A percentile compares a stretch with the other conserved stretches of the same genome.
Evolutionary conservation across 2,113 vertebrate genomes (phyloP).

Genomic region (Symphodus melops): DNA sequence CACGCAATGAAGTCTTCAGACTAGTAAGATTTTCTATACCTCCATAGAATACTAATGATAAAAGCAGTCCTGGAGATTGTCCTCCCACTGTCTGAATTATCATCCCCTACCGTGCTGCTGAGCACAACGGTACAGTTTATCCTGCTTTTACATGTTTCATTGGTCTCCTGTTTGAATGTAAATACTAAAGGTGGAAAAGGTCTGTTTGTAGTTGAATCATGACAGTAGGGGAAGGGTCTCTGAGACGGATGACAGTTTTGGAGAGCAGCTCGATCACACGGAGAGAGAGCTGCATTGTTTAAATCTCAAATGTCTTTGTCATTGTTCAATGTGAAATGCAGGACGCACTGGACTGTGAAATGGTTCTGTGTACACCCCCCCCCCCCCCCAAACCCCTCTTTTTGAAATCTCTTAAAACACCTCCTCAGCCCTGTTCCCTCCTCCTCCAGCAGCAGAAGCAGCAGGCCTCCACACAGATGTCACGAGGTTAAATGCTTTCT

Average conservation of each 20-base stretch:
- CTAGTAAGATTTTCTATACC: neutral
- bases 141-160: neutral
- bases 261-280: slow-evolving; percentile 14
- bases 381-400: neutral
- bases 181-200: neutral
- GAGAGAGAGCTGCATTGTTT: slow-evolving; percentile 28
- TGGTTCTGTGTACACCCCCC: slow-evolving; percentile 23
- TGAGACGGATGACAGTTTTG: neutral
- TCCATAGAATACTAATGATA: neutral
- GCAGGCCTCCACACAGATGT: neutral
- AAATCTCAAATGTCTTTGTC: slow-evolving; percentile 27
- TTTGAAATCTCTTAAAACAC: slow-evolving; percentile 7
- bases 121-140: neutral
- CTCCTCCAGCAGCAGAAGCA: neutral
- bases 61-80: neutral
- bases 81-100: neutral
- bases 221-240: too few species aligned
- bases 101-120: neutral
- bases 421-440: neutral
- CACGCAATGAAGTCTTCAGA: neutral
- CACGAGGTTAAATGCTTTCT: slow-evolving; percentile 14
- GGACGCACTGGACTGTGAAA: slow-evolving; percentile 54
- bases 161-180: neutral
- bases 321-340: slow-evolving; percentile 18
- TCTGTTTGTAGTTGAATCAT: too few species aligned